Evolutionary conservation across 2,113 vertebrate genomes (phyloP).

Genomic region (Poecilia latipinna): DNA sequence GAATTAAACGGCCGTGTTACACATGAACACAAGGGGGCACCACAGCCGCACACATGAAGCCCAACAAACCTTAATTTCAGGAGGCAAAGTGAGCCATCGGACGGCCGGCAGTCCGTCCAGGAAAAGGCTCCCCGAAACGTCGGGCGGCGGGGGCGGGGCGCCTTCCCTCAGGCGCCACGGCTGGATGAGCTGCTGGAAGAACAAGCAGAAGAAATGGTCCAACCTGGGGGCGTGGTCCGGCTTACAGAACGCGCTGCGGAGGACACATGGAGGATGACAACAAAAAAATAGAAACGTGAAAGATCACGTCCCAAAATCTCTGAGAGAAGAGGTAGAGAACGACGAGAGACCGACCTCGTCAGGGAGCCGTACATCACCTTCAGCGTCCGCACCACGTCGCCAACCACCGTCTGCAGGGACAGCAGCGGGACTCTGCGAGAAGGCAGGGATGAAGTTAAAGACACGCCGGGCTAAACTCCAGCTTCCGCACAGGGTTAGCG

Average conservation of each 20-base stretch:
- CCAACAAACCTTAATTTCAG: conserved; percentile 86
- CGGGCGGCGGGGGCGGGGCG: conserved; percentile 55
- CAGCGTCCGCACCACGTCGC: conserved; percentile 86
- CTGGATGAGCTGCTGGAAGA: conserved; percentile 92
- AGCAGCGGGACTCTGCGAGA: conserved; percentile 88
- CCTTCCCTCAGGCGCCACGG: conserved; percentile 72
- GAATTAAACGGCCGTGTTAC: background rate
- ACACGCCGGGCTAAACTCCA: background rate
- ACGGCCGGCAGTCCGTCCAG: conserved; percentile 88
- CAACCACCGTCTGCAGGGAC: conserved; percentile 87
- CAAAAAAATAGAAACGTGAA: background rate
- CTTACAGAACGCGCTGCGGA: conserved; percentile 88
- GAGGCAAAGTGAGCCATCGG: conserved; percentile 88
- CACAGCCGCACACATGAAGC: background rate
- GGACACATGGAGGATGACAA: background rate
- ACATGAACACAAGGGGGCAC: conserved; percentile 45
- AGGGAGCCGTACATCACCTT: conserved; percentile 92
- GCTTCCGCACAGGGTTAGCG: conserved; percentile 5
- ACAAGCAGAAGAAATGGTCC: conserved; percentile 95
- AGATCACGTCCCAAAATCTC: background rate
- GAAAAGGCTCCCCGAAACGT: conserved; percentile 79
- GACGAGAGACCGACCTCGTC: conserved; percentile 79
- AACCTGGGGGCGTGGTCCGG: conserved; percentile 83
- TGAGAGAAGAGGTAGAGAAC: background rate
- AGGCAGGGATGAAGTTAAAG: conserved; percentile 10